phyloP scores from a whole-genome alignment of 30 jellyfish, hydroid and myxozoan species.

The Sanderia malayensis region DNA sequence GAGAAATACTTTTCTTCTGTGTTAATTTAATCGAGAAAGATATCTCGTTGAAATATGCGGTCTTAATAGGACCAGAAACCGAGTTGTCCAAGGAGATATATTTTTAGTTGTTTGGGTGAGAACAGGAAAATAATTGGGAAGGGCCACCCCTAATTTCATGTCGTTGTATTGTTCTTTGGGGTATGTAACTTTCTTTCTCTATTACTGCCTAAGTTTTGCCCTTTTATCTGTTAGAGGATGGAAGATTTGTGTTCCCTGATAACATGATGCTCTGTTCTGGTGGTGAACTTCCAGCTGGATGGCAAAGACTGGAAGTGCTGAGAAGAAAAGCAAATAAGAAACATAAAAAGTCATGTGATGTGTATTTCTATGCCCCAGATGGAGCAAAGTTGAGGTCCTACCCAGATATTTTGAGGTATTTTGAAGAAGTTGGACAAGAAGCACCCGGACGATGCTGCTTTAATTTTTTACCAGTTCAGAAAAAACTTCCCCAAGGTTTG shows the following conservation, averaged over 20 bases:
- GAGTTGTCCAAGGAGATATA: too few species aligned
- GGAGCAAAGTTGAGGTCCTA: conserved; percentile 52
- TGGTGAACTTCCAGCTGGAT: conserved; percentile 67
- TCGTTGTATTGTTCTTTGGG: too few species aligned
- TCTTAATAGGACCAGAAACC: too few species aligned
- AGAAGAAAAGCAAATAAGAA: conserved; percentile 24
- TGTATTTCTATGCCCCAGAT: conserved; percentile 52
- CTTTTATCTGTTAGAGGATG: conserved; percentile 1
- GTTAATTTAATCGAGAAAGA: too few species aligned
- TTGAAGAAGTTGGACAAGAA: conserved; percentile 13
- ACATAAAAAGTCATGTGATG: conserved; percentile 34
- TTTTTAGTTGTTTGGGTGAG: too few species aligned
- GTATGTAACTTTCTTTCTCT: too few species aligned
- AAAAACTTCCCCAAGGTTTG: background rate
- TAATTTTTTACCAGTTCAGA: conserved; percentile 37
- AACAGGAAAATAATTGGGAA: too few species aligned
- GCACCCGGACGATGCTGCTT: conserved; percentile 24
- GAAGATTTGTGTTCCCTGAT: background rate
- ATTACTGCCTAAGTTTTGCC: too few species aligned
- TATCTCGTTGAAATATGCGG: too few species aligned
- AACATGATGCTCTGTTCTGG: conserved; percentile 47
- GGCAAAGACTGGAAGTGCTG: conserved; percentile 49
- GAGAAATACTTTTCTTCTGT: too few species aligned
- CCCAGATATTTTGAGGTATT: conserved; percentile 41
- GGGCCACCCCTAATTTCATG: too few species aligned